Base-by-base conservation (phyloP, 2,113 vertebrate species). In the Empidonax alnorum region DNA sequence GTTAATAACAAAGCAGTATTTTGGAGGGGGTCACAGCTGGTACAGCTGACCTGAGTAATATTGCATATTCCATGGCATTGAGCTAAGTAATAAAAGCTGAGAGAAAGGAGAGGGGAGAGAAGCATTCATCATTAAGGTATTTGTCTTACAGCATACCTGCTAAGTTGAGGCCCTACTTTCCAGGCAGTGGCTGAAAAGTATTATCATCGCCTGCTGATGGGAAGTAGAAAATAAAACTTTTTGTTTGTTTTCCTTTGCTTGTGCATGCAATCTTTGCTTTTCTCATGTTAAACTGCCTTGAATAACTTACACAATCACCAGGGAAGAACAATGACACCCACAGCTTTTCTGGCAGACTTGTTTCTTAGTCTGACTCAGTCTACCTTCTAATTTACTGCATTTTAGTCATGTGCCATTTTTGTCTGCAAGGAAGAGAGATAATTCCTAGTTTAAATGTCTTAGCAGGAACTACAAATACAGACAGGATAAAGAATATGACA, bases 101-200 rank as follows among this genome's bases (percentile, higher is more conserved):
- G 16, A 56, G 20, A 90, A 79, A 71, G 12, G 7, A 63, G 10
- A 75, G 11, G 39, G 25, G 47, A 39, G 2, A 1, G 1, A 10
- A 9, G 2, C 8, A 49, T 72, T 61, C 0, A 0, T 33, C 11
- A 7, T 39, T 19, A 42, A 42, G 49, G 3, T 2, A 1, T 31
- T 87, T 72, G 4, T 52, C 42, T 72, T 58, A 15, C 8, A 4
- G 23, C 37, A 7, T 12, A 87, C 24, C 14, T 16, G 7, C 20
- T 41, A 46, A 10, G 2, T 13, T 46, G 44, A 84, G 19, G 5
- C 16, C 11, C 13, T 33, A 2, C 30, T 53, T 65, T 44, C 30
- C 19, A 53, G 8, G 37, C 12, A 69, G 33, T 63, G 12, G 12
- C 53, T 63, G 21, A 16, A 62, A 46, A 21, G 44, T 46, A 21